Base-by-base conservation (phyloP, 2,888 invertebrate species). In the Phasia obesa region DNA sequence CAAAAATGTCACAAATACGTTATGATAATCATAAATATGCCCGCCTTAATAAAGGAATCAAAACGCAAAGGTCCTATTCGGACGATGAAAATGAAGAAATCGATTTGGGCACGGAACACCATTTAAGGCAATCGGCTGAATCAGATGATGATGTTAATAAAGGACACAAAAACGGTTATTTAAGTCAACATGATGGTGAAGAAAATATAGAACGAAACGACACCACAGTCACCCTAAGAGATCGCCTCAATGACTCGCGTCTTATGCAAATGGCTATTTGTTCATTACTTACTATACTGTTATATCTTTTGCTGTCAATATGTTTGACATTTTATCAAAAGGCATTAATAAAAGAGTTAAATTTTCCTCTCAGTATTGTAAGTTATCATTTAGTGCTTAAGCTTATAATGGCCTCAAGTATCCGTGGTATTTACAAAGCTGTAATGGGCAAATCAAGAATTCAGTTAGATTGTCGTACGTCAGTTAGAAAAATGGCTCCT, bases 291-390 rank as follows among this genome's bases (percentile, higher is more conserved):
- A 91, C 98, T 57, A 95, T 99, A 65, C 90, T 95, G 3, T 92
- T 97, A 59, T 99, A 99, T 92, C 97, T 98, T 90, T 93, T 95
- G 13, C 94, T 99, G 73, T 99, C 99, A 15, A 98, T 99, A 87
- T 96, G 97, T 57, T 93, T 99, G 69, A 99, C 98, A 11, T 99
- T 99, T 92, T 99, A 99, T 92, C 99, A 99, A 91, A 95, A 93
- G 96, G 60, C 69, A 44, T 44, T 77, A 49, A 70, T 76, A 21
- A 93, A 99, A 97, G 94, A 94, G 86, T 96, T 97, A 88, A 94
- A 95, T 86, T 97, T 95, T 91, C 99, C 99, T 0, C 92, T 99
- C 70, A 94, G 95, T 0, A 96, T 98, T 74, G 98, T 99, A 7
- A 93, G 96, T 88, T 96, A 97, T 87, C 99, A 99, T 92, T 92